phyloP scores from a whole-genome alignment of 2,113 vertebrate genomes.

The Melanerpes formicivorus region DNA sequence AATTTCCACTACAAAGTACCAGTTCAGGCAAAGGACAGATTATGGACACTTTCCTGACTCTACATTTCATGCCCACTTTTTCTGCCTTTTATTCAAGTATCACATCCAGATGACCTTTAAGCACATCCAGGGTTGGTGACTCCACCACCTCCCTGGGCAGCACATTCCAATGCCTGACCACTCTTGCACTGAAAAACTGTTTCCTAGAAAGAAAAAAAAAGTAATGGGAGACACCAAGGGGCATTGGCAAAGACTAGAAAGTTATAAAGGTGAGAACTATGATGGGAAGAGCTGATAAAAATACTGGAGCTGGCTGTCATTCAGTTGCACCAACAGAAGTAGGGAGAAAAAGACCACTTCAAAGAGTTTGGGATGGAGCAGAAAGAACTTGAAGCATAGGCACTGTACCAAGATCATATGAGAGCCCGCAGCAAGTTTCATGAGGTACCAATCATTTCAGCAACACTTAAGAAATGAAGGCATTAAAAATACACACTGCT shows the following conservation, averaged over 20 bases:
- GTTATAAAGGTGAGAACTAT: not conserved
- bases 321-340: not conserved
- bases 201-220: not conserved
- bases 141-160: no score
- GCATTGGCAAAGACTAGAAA: not conserved
- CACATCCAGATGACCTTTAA: no score
- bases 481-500: constrained; percentile 17
- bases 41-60: constrained; percentile 15
- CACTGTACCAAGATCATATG: not conserved
- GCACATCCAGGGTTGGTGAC: no score
- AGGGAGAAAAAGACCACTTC: not conserved
- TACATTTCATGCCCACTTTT: not conserved
- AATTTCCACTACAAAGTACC: constrained; percentile 54
- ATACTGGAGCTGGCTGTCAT: not conserved
- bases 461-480: not conserved
- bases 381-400: not conserved
- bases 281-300: constrained; percentile 10
- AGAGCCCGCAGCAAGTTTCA: not conserved
- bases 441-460: constrained; percentile 4
- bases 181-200: no score
- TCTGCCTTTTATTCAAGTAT: not conserved
- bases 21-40: constrained; percentile 67
- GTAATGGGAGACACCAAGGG: not conserved
- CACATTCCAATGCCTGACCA: no score
- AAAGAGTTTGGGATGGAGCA: not conserved